These are phyloP conservation scores for Pachypanchax playfairii DNA, from an alignment of 2,113 vertebrate species.

Conservation along the genomic window DNA sequence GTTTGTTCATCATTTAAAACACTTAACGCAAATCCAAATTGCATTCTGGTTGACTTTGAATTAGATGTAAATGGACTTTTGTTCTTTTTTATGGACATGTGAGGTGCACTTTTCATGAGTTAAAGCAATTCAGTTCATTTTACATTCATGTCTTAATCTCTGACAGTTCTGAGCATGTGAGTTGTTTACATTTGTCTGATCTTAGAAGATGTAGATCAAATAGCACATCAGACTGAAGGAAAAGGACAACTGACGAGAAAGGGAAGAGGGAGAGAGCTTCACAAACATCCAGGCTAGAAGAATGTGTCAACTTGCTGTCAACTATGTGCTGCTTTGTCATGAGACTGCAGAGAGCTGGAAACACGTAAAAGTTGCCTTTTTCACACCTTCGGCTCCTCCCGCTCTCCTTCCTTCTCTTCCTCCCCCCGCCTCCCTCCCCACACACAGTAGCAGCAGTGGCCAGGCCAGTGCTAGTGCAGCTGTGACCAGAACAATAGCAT, in stretches of 20 bases:
- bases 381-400: conserved; percentile 69
- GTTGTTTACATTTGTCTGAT: conserved; percentile 30
- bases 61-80: too few relatives aligned
- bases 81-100: too few relatives aligned
- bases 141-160: background rate
- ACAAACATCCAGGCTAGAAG: conserved; percentile 51
- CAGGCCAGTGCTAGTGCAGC: conserved; percentile 64
- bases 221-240: background rate
- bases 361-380: conserved; percentile 67
- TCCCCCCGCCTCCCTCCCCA: background rate
- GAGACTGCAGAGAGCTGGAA: conserved; percentile 52
- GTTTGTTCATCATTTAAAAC: too few relatives aligned
- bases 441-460: conserved; percentile 56
- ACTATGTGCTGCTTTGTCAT: conserved; percentile 73
- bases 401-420: conserved; percentile 29
- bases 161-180: background rate
- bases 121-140: too few relatives aligned
- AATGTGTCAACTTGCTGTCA: conserved; percentile 78
- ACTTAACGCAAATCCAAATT: too few relatives aligned
- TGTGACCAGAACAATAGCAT: conserved; percentile 79
- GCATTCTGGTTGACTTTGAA: too few relatives aligned
- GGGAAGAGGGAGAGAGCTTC: conserved; percentile 12
- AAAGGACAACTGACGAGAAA: background rate
- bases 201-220: background rate
- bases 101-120: too few relatives aligned